A percentile compares a stretch with the other conserved stretches of the same genome.
Conservation (phyloP, 2,113 vertebrate genomes). For the Salvelinus sp. region DNA sequence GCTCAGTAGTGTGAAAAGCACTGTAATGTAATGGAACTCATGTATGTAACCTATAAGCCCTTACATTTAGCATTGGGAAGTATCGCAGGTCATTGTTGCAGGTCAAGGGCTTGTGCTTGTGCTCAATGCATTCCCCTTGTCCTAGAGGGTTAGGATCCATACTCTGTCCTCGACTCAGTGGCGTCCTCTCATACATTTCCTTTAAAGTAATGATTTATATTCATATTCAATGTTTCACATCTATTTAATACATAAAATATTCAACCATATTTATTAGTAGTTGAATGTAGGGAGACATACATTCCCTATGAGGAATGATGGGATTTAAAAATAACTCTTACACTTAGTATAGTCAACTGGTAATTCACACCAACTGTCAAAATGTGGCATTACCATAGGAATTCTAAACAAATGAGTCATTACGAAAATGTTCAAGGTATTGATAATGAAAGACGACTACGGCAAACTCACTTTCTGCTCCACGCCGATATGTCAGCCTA, state of each 20-base stretch:
- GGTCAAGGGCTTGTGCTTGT: constrained; percentile 60
- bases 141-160: constrained; percentile 69
- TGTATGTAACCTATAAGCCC: constrained; percentile 30
- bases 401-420: not conserved
- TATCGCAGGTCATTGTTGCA: constrained; percentile 64
- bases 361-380: not conserved
- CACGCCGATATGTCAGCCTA: not conserved
- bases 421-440: too few relatives aligned
- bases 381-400: not conserved
- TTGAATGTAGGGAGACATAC: too few relatives aligned
- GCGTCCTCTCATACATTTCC: constrained; percentile 74
- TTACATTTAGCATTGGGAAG: constrained; percentile 77
- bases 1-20: too few relatives aligned
- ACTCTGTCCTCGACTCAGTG: constrained; percentile 44
- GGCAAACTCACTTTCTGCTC: not conserved
- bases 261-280: too few relatives aligned
- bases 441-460: too few relatives aligned
- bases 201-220: constrained; percentile 41
- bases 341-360: not conserved
- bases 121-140: constrained; percentile 76
- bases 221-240: too few relatives aligned
- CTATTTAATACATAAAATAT: too few relatives aligned
- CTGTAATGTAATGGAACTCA: too few relatives aligned
- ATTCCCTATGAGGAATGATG: too few relatives aligned
- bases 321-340: too few relatives aligned